Evolutionary conservation across 1,140 invertebrate genomes (phyloP).

Genomic region (Bradysia coprophila): DNA sequence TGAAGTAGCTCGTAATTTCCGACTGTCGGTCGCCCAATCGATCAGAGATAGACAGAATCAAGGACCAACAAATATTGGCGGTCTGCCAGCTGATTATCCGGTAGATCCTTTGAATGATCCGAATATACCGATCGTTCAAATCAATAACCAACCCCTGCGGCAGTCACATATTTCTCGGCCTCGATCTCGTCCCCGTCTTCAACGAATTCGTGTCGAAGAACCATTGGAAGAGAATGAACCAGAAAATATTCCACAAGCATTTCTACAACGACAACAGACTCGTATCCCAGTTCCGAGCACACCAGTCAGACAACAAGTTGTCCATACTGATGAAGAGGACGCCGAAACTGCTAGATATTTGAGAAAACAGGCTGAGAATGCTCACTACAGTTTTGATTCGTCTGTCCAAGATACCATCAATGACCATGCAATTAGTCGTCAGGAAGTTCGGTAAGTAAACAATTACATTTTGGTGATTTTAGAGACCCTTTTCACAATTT

Average conservation of each 20-base stretch:
- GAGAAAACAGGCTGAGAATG: slow-evolving; percentile 10
- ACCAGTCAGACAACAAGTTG: neutral
- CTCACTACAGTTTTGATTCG: slow-evolving; percentile 28
- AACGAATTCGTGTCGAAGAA: too few species aligned
- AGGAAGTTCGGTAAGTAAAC: slow-evolving; percentile 27
- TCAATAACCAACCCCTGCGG: too few species aligned
- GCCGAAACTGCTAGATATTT: too few species aligned
- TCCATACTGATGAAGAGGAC: neutral
- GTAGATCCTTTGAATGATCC: too few species aligned
- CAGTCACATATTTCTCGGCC: too few species aligned
- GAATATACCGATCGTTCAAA: too few species aligned
- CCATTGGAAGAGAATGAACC: too few species aligned
- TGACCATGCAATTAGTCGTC: slow-evolving; percentile 25
- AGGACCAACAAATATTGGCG: neutral
- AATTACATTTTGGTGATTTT: neutral
- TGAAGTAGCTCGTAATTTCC: too few species aligned
- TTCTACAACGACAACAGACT: neutral
- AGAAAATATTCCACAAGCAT: neutral
- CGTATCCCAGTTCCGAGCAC: neutral
- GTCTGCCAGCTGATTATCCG: too few species aligned
- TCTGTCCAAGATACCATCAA: slow-evolving; percentile 29
- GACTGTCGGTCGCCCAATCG: neutral
- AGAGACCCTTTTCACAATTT: neutral
- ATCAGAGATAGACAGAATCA: neutral
- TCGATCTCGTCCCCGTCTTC: too few species aligned